A percentile compares a stretch with the other conserved stretches of the same genome.
Conservation (phyloP, 2,888 invertebrate genomes). For the Mesodorylaimus sp. region DNA sequence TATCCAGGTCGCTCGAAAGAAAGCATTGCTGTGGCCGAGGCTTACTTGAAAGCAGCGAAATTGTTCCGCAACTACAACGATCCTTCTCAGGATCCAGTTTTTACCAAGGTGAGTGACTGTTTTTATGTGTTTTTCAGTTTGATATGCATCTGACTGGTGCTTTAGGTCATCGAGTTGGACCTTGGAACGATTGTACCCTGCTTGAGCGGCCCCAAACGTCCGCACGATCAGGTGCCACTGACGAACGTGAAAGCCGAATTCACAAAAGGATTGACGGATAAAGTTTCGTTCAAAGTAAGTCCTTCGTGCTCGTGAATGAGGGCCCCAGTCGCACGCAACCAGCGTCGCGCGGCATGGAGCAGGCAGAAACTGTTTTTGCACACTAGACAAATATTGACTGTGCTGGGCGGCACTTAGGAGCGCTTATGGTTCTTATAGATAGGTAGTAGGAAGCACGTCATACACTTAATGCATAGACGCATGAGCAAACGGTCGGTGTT, state of each 20-base stretch:
- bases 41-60: constrained; percentile 58
- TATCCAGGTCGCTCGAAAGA: constrained; percentile 57
- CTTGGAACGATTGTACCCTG: constrained; percentile 72
- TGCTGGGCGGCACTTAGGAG: too few relatives aligned
- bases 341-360: too few relatives aligned
- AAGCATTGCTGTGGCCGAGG: constrained; percentile 49
- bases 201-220: constrained; percentile 87
- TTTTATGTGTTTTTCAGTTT: constrained; percentile 2
- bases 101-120: constrained; percentile 43
- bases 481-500: too few relatives aligned
- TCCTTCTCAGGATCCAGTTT: constrained; percentile 56
- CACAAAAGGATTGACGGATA: constrained; percentile 56
- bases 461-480: too few relatives aligned
- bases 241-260: constrained; percentile 77
- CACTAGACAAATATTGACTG: too few relatives aligned
- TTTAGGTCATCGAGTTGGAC: constrained; percentile 59
- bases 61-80: constrained; percentile 66
- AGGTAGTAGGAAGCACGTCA: too few relatives aligned
- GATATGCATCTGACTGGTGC: background rate
- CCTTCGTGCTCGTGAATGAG: too few relatives aligned
- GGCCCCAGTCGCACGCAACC: too few relatives aligned
- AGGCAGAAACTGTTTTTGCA: too few relatives aligned
- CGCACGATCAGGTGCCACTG: constrained; percentile 83
- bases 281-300: constrained; percentile 44
- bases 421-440: too few relatives aligned